Conservation (phyloP, 2,113 vertebrate species). For the Sarotherodon lohbergeri region DNA sequence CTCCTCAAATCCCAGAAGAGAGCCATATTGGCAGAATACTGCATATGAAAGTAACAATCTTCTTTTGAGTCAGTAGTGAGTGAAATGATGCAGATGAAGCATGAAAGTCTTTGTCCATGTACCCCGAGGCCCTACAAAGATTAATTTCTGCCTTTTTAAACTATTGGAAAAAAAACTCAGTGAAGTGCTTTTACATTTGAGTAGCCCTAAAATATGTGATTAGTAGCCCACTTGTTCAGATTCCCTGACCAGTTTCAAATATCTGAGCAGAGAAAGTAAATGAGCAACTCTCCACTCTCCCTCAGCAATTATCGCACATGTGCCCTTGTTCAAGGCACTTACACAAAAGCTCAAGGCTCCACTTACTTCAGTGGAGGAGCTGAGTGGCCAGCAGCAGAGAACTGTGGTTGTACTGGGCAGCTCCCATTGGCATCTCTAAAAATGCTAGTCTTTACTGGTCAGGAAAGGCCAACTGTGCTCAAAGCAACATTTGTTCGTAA, state of each 20-base stretch:
- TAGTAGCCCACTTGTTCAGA: background rate
- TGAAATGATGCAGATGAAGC: background rate
- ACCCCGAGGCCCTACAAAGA: background rate
- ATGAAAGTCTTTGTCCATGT: background rate
- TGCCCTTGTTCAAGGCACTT: slow-evolving; percentile 25
- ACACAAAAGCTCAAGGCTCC: background rate
- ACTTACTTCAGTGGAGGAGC: background rate
- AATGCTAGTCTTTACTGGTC: background rate
- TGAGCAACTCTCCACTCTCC: slow-evolving; percentile 5
- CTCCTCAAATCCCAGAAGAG: background rate
- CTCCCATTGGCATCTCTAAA: background rate
- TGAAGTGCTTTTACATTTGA: background rate
- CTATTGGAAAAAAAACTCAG: background rate
- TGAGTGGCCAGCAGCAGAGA: background rate
- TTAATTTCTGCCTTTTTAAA: background rate
- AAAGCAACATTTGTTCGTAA: background rate
- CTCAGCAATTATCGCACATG: slow-evolving; percentile 12
- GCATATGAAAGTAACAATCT: background rate
- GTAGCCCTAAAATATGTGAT: background rate
- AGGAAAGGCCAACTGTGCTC: background rate
- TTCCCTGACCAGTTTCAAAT: background rate
- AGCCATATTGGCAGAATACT: background rate
- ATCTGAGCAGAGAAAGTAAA: background rate
- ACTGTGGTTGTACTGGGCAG: background rate
- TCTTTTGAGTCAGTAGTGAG: background rate